Evolutionary conservation across 2,888 invertebrate species (phyloP), one percentile per base, ranked within the genome.

Genomic region (Tolmerus cingulatus): DNA sequence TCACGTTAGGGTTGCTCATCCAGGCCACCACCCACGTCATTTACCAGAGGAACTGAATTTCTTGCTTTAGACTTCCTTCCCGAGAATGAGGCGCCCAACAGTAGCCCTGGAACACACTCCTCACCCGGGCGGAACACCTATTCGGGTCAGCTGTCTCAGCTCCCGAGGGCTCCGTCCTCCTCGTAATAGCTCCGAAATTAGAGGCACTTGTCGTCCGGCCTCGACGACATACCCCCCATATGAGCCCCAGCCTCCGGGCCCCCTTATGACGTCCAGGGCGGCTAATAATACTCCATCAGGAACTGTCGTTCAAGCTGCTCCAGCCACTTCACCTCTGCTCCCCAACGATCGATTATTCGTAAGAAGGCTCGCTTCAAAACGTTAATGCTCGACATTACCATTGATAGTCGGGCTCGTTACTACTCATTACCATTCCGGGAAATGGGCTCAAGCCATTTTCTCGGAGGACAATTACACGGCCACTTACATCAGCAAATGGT

Each of bases 381-480:
- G 37, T 78, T 78, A 78, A 78, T 23, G 78, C 37, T 23, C 78
- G n/a, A 40, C 78, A 78, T 34, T 78, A 43, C 78, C 78, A 81
- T 81, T 81, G 81, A 81, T 81, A 81, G 81, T 51, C 55, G 55
- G 27, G 51, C 81, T 81, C 81, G 51, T 81, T 81, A 81, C 81
- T 30, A 81, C 81, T 81, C 81, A 81, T 81, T 81, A 81, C 81
- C 78, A 78, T 78, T 78, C 78, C 40, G 43, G 23, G 9, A 40
- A 43, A 40, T 78, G 34, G 78, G 78, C 4, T 78, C 78, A 43
- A 78, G 40, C 34, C 43, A 78, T 40, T 78, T 78, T 40, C 40
- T 78, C 19, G 40, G 9, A 78, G 78, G 40, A 43, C 78, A 40
- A 78, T 78, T 78, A 78, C 78, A 78, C 23, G 78, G 40, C 23